Evolutionary conservation across 1,140 invertebrate genomes (phyloP), one percentile per base, ranked within the genome.

Genomic region (Akabosia matsudoensis): DNA sequence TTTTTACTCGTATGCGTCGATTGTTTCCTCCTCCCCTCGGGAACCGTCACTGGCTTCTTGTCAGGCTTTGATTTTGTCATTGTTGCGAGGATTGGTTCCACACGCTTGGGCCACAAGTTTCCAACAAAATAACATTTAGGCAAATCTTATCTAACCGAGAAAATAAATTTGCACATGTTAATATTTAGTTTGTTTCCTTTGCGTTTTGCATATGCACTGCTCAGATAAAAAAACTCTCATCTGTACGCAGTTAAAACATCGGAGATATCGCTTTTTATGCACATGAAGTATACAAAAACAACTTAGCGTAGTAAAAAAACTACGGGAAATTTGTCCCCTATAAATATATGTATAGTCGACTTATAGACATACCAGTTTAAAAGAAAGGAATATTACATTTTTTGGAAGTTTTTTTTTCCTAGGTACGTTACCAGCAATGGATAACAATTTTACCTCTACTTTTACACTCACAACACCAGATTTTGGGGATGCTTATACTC

Each of bases 41-140:
- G 13, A 28, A 30, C 61, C 61, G 31, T 7, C 61, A 30, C 10
- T 30, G 61, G 22, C 28, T 67, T 67, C 61, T 67, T 67, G 13
- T 67, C 61, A 30, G 61, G 24, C 31, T 67, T 67, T 31, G 61
- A 67, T 67, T 67, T 67, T 7, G 61, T 67, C 61, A 67, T 67
- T 22, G 3, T 67, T 45, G 37, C n/a, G n/a, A n/a, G n/a, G 37
- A 45, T 10, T 10, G 7, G 7, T 45, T 45, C 18, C 18, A 45
- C 7, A 45, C 7, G 37, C 7, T 18, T 45, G 37, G 37, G 37
- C 18, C 37, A 45, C n/a, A 45, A 45, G 37, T 45, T 45, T 45
- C 7, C 37, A 18, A 45, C 7, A 7, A 45, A 45, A 45, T 45
- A 45, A 45, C 37, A 7, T 45, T 18, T 45, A 10, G 37, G 37